Base-by-base conservation (phyloP, 2,888 invertebrate species). In the Drosophila phalerata region DNA sequence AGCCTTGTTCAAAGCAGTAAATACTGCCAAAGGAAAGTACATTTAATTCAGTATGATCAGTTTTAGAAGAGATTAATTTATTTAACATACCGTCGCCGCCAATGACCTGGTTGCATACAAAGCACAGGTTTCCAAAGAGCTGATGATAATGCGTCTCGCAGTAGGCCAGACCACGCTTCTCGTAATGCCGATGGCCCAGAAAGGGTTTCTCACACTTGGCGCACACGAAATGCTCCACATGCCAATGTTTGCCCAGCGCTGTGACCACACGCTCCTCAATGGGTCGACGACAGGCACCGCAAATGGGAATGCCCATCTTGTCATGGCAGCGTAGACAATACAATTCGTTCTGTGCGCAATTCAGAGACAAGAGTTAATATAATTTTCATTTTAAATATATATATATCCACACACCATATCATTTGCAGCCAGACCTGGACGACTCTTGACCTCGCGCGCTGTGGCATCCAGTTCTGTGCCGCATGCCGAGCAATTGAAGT, bases 251-350 rank as follows among this genome's bases (percentile, higher is more conserved):
- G 30, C 98, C 99, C 30, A 99, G 94, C 11, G 99, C 99, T 34
- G 99, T 99, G 10, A 99, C 99, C 30, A 99, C 98, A 69, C 99
- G 94, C 92, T 99, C 99, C 93, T 99, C 99, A 80, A 99, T 99
- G 1, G 99, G 99, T 30, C 99, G 96, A 56, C 99, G 96, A 92
- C 99, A 99, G 56, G 99, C 99, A 32, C 99, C 99, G 93, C 99
- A 99, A 85, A 99, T 99, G n/a, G 99, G 99, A 77, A 99, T 98
- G 30, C 99, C 99, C 99, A 99, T 99, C 94, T 99, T 99, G 93
- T 99, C 99, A 91, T 99, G 99, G 91, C 99, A 99, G 60, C 99
- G 95, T 78, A 99, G 94, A 91, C 99, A 99, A 93, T 99, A 99
- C 61, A 99, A 93, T 90, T 99, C 99, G 91, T 98, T 97, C 96